phyloP scores from a whole-genome alignment of 2,888 invertebrate genomes.

The Hirtodrosophila confusa region DNA sequence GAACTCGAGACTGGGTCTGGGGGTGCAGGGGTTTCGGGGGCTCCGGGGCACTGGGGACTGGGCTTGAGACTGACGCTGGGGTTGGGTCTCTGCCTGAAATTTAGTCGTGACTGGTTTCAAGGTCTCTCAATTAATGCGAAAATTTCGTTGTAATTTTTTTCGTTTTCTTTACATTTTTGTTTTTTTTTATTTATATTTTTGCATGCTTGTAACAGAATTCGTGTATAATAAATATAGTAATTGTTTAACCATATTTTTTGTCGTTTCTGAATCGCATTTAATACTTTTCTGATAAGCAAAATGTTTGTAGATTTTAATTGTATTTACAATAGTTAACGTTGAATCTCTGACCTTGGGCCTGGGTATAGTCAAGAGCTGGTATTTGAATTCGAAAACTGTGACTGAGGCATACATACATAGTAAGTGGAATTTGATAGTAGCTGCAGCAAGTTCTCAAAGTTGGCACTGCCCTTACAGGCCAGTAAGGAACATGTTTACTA shows the following conservation, averaged over 20 bases:
- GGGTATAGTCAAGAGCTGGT: conserved; percentile 46
- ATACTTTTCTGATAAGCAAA: conserved; percentile 77
- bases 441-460: conserved; percentile 2
- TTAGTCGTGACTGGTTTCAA: conserved; percentile 78
- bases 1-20: conserved; percentile 10
- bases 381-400: conserved; percentile 39
- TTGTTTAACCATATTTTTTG: conserved; percentile 51
- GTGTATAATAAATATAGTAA: conserved; percentile 78
- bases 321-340: conserved; percentile 45
- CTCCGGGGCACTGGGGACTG: conserved; percentile 37
- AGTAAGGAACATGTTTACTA: conserved; percentile 10
- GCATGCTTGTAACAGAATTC: conserved; percentile 73
- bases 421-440: conserved; percentile 24
- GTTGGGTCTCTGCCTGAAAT: conserved; percentile 67
- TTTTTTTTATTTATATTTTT: conserved; percentile 45
- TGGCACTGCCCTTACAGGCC: conserved; percentile 6
- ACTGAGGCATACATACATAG: conserved; percentile 18
- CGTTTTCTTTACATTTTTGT: conserved; percentile 29
- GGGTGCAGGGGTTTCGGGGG: conserved; percentile 13
- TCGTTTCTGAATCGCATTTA: conserved; percentile 46
- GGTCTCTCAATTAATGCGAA: conserved; percentile 78
- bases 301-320: conserved; percentile 74
- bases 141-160: conserved; percentile 70
- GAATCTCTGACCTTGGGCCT: conserved; percentile 59
- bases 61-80: conserved; percentile 37